These are phyloP conservation scores for Chiloscyllium plagiosum DNA, from an alignment of 2,113 vertebrate species.

Conservation along the genomic window DNA sequence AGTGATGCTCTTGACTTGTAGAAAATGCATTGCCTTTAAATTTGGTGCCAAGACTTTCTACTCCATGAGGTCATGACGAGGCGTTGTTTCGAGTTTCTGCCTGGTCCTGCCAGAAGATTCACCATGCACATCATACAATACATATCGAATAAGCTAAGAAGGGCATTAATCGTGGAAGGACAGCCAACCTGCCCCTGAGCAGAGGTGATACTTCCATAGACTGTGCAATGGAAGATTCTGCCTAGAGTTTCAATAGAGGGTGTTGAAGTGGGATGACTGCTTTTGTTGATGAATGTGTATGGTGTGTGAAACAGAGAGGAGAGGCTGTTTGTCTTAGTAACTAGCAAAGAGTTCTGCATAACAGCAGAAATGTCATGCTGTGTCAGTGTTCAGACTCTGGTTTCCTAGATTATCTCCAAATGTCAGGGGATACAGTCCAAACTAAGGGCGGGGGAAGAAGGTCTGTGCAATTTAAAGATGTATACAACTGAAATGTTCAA, in stretches of 20 bases:
- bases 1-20: too few species aligned
- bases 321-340: not conserved
- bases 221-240: not conserved
- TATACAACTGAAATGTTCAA: not conserved
- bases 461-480: not conserved
- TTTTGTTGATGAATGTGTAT: not conserved
- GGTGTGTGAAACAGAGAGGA: not conserved
- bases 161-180: too few species aligned
- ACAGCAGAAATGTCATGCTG: not conserved
- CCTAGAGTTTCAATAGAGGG: not conserved
- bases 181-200: too few species aligned
- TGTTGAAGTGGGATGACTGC: not conserved
- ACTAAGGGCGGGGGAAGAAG: not conserved
- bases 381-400: not conserved
- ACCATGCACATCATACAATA: too few species aligned
- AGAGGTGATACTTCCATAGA: too few species aligned
- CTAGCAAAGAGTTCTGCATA: not conserved
- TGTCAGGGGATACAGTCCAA: not conserved
- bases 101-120: too few species aligned
- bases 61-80: too few species aligned
- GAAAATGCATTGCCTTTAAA: too few species aligned
- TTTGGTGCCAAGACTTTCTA: too few species aligned
- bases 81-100: too few species aligned
- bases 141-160: too few species aligned
- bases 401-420: not conserved